Evolutionary conservation across 2,888 invertebrate species (phyloP).

Genomic region (Halocaridina rubra): DNA sequence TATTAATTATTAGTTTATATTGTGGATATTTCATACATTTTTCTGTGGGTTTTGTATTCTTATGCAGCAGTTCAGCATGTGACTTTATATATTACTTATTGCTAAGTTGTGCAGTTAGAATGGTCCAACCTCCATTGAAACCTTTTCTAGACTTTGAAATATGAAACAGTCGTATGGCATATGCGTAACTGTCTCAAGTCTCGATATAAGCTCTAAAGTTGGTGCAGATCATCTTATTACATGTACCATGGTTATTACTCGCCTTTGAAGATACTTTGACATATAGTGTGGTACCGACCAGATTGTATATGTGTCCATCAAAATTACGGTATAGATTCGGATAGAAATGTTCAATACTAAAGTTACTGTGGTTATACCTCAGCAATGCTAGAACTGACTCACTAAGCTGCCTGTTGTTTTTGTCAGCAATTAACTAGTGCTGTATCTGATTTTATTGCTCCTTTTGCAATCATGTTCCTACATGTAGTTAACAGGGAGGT

Average conservation of each 20-base stretch:
- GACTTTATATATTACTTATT: background rate
- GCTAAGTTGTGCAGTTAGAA: conserved; percentile 20
- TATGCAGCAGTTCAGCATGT: background rate
- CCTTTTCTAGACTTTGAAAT: background rate
- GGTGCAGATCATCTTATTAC: background rate
- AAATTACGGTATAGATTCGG: no score
- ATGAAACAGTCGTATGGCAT: background rate
- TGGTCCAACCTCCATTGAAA: conserved; percentile 17
- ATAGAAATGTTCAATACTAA: no score
- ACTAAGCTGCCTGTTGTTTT: no score
- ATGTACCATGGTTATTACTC: no score
- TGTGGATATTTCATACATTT: conserved; percentile 16
- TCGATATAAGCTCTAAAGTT: background rate
- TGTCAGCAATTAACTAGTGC: no score
- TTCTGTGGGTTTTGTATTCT: background rate
- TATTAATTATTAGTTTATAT: conserved; percentile 32
- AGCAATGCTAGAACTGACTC: no score
- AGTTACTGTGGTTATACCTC: no score
- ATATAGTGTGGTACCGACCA: no score
- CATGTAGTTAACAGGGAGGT: no score
- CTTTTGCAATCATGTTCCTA: background rate
- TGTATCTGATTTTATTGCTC: no score
- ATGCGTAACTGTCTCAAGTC: background rate
- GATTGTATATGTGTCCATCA: no score
- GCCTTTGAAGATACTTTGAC: no score